These are phyloP conservation scores for Pseudopodoces humilis DNA, from an alignment of 2,113 vertebrate species.

Conservation along the genomic window DNA sequence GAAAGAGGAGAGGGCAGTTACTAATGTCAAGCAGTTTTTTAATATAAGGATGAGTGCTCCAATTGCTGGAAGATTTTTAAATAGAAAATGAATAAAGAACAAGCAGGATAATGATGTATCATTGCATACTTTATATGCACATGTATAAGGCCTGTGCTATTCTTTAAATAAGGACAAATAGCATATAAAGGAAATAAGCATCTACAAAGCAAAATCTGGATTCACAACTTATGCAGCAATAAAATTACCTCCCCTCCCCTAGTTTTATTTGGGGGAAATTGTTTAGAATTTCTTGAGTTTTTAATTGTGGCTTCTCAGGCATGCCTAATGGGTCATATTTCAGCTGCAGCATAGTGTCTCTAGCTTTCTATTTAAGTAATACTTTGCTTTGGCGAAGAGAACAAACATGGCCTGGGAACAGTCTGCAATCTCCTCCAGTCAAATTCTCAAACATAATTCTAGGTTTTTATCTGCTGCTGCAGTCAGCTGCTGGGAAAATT, in stretches of 20 bases:
- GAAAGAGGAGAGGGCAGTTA: not conserved
- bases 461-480: slow-evolving; percentile 1
- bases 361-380: slow-evolving; percentile 1
- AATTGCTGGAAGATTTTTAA: not conserved
- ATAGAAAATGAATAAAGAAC: not conserved
- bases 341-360: not conserved
- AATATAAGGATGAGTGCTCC: not conserved
- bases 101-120: not conserved
- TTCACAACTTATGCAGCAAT: not conserved
- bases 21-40: not conserved
- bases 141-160: not conserved
- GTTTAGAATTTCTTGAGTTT: not conserved
- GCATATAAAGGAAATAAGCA: not conserved
- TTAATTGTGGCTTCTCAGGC: not conserved
- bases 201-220: not conserved
- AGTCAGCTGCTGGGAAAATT: not conserved
- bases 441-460: not conserved
- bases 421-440: not conserved
- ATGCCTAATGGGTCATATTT: not conserved
- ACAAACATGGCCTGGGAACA: slow-evolving; percentile 3
- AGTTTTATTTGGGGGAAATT: not conserved
- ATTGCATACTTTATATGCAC: not conserved
- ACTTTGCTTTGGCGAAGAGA: not conserved
- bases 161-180: not conserved
- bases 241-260: not conserved